Conservation (phyloP, 35 echinoderm and acorn worm genomes). For the Holothuria glaberrima region DNA sequence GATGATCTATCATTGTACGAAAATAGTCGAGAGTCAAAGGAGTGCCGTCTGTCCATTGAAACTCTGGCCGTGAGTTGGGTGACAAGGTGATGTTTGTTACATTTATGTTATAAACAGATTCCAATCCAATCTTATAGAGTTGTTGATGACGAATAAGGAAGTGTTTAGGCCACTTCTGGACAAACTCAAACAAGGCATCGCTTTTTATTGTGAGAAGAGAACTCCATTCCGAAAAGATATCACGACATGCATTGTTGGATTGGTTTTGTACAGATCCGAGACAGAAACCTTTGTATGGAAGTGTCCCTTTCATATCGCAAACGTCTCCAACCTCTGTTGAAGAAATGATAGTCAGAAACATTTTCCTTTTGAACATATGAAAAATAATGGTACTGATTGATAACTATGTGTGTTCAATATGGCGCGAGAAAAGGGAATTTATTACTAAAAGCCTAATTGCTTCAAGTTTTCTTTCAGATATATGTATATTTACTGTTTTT, state of each 20-base stretch:
- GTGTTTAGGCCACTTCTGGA: neutral
- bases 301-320: conserved; percentile 25
- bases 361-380: neutral
- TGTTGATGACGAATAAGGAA: conserved; percentile 59
- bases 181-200: neutral
- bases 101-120: neutral
- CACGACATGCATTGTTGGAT: conserved; percentile 35
- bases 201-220: conserved; percentile 57
- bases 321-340: conserved; percentile 53
- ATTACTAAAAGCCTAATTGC: no score
- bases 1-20: neutral
- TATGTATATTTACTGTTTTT: no score
- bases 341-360: neutral
- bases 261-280: conserved; percentile 66
- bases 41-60: conserved; percentile 58
- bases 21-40: conserved; percentile 40
- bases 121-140: conserved; percentile 46
- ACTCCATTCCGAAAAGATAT: conserved; percentile 66
- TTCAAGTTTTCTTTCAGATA: no score
- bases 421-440: no score
- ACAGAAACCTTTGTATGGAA: conserved; percentile 55
- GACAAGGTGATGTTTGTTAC: neutral
- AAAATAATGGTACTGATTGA: no score
- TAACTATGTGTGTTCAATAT: no score
- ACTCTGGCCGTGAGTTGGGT: neutral